phyloP scores from a whole-genome alignment of 2,888 invertebrate species.

The Mythimna impura region DNA sequence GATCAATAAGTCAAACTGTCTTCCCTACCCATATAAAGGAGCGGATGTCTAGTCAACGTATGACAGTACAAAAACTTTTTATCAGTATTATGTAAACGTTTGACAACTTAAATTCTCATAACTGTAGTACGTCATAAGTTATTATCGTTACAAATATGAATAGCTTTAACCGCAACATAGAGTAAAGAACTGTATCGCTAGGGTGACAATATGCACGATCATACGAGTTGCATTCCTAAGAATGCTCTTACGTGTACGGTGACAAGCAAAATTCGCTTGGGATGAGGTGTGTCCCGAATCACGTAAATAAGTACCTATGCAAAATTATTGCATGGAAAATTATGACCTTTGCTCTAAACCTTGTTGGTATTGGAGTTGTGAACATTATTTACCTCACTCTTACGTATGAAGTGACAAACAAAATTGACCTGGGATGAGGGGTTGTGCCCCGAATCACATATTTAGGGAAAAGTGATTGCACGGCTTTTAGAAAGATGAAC shows the following conservation, averaged over 20 bases:
- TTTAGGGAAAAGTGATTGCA: not conserved
- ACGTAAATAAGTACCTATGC: slow-evolving; percentile 4
- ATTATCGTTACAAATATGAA: slow-evolving; percentile 46
- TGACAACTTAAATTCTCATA: slow-evolving; percentile 37
- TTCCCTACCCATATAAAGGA: no score
- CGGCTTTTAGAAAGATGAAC: not conserved
- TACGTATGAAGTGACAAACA: slow-evolving; percentile 27
- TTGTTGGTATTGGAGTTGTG: not conserved
- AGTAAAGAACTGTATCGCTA: not conserved
- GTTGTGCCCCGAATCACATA: slow-evolving; percentile 18
- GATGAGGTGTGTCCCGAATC: slow-evolving; percentile 13
- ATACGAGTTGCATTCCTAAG: slow-evolving; percentile 27
- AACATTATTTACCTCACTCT: not conserved
- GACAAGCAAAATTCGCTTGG: slow-evolving; percentile 22
- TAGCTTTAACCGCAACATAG: slow-evolving; percentile 37
- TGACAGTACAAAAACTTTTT: slow-evolving; percentile 19
- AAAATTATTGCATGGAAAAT: not conserved
- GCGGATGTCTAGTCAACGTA: slow-evolving; percentile 16
- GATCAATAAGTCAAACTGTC: no score
- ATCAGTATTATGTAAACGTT: slow-evolving; percentile 20
- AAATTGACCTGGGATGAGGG: not conserved
- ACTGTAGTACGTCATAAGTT: slow-evolving; percentile 29
- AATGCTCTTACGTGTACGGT: slow-evolving; percentile 20
- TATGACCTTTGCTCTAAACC: not conserved
- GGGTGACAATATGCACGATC: slow-evolving; percentile 22